Evolutionary conservation across 2,113 vertebrate genomes (phyloP).

Genomic region (Rhadina sibilatrix): DNA sequence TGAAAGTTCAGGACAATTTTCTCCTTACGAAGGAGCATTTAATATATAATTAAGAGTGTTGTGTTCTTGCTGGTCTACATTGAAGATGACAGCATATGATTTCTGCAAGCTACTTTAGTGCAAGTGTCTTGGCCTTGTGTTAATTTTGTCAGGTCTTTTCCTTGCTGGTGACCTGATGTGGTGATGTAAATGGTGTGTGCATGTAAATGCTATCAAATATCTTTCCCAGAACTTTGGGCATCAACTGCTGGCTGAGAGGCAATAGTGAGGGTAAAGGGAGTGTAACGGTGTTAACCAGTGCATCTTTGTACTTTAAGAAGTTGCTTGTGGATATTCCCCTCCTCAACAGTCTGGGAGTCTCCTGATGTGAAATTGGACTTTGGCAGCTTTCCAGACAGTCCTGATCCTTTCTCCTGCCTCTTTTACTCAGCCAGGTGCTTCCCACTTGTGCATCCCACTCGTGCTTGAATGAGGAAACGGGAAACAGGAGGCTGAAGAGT

Average conservation of each 20-base stretch:
- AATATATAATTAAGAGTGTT: background rate
- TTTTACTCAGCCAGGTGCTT: constrained; percentile 2
- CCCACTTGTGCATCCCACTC: background rate
- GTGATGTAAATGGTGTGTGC: too few relatives aligned
- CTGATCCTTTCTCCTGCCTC: background rate
- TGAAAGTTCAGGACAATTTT: background rate
- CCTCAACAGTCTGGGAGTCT: background rate
- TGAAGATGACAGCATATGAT: background rate
- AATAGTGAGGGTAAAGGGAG: background rate
- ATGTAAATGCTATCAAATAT: background rate
- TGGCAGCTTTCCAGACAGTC: background rate
- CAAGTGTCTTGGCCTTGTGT: background rate
- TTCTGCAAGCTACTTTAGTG: background rate
- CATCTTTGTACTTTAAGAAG: background rate
- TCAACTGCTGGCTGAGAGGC: background rate
- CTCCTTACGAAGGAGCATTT: background rate
- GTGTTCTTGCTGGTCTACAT: background rate
- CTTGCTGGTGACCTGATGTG: background rate
- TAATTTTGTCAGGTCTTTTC: background rate
- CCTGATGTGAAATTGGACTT: background rate
- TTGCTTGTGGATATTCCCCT: background rate
- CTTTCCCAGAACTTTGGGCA: background rate
- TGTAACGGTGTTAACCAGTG: background rate
- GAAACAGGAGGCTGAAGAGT: background rate
- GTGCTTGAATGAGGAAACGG: background rate